Conservation (phyloP, 1,140 invertebrate species). For the Cydia pomonella region DNA sequence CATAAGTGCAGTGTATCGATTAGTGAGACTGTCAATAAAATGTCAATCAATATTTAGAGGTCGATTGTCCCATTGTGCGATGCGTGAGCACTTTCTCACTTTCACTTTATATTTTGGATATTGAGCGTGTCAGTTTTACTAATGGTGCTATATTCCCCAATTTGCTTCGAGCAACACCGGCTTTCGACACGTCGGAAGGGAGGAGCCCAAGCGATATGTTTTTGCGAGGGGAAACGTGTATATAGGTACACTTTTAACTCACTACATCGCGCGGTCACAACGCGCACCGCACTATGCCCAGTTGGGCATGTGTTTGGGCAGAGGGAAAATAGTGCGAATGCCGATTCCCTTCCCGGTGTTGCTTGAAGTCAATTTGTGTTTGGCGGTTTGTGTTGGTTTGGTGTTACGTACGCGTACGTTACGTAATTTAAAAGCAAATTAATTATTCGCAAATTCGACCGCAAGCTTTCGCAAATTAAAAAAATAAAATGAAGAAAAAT, state of each 20-base stretch:
- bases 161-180: too few species aligned
- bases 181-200: too few species aligned
- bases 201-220: too few species aligned
- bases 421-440: neutral
- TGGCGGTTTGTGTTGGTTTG: too few species aligned
- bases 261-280: too few species aligned
- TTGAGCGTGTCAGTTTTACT: constrained; percentile 14
- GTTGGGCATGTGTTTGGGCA: too few species aligned
- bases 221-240: too few species aligned
- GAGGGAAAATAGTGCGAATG: too few species aligned
- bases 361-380: too few species aligned
- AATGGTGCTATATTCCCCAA: neutral
- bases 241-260: too few species aligned
- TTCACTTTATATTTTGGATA: constrained; percentile 35
- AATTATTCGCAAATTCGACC: neutral
- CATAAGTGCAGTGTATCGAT: neutral
- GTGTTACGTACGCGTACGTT: neutral
- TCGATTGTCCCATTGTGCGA: constrained; percentile 9
- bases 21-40: constrained; percentile 18
- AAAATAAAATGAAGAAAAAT: neutral
- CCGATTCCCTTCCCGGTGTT: too few species aligned
- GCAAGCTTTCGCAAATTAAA: neutral
- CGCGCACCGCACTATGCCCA: too few species aligned
- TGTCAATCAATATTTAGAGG: constrained; percentile 20
- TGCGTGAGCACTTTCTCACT: constrained; percentile 34